These are phyloP conservation scores for Eupithecia inturbata DNA, from an alignment of 2,888 invertebrate genomes.

Conservation along the genomic window DNA sequence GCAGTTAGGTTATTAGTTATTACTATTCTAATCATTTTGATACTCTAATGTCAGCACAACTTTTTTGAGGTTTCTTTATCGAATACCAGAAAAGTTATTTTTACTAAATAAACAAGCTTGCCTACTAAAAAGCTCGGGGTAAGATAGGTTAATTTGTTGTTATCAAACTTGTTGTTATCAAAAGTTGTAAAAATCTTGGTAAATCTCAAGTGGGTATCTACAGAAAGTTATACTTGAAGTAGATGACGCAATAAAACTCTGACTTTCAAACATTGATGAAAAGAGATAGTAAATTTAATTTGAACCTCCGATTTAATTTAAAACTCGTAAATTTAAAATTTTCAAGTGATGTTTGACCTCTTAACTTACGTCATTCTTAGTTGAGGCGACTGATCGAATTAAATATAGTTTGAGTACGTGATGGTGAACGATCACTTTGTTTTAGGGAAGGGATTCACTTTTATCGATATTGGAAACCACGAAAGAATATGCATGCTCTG, in stretches of 20 bases:
- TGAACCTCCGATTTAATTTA: slow-evolving; percentile 67
- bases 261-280: slow-evolving; percentile 38
- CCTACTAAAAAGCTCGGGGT: neutral
- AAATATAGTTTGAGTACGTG: slow-evolving; percentile 58
- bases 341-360: slow-evolving; percentile 69
- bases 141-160: neutral
- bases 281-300: slow-evolving; percentile 59
- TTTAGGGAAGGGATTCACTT: slow-evolving; percentile 51
- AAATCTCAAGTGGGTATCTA: slow-evolving; percentile 24
- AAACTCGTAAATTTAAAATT: slow-evolving; percentile 75
- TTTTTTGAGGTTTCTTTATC: no score
- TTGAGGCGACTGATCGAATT: slow-evolving; percentile 75
- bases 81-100: neutral
- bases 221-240: slow-evolving; percentile 31
- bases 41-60: no score
- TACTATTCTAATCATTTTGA: no score
- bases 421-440: slow-evolving; percentile 63
- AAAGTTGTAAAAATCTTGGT: slow-evolving; percentile 31
- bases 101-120: neutral
- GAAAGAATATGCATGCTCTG: neutral
- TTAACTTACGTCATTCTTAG: slow-evolving; percentile 55
- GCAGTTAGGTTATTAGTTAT: no score
- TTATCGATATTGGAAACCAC: neutral
- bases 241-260: slow-evolving; percentile 36
- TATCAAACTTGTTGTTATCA: neutral